These are phyloP conservation scores for Pungitius pungitius DNA, from an alignment of 2,113 vertebrate species.

Conservation along the genomic window DNA sequence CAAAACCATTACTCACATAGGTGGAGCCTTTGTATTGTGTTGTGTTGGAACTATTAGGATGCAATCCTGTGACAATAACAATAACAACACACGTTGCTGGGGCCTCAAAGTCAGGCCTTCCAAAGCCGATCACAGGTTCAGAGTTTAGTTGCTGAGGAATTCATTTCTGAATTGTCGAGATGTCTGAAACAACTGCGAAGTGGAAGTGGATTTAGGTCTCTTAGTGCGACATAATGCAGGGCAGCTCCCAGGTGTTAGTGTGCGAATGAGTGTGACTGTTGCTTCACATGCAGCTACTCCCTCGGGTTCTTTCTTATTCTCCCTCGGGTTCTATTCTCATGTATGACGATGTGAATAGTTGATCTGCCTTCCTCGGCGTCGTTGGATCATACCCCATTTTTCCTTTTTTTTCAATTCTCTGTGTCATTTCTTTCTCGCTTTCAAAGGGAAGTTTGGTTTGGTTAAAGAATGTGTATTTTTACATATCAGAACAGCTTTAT, in stretches of 20 bases:
- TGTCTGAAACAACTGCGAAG: not conserved
- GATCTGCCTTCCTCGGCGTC: not conserved
- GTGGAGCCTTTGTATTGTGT: slow-evolving; percentile 13
- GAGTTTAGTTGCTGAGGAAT: not conserved
- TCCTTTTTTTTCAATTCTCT: not conserved
- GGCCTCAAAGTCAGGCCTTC: not conserved
- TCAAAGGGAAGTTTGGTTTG: not conserved
- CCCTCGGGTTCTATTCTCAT: too few species aligned
- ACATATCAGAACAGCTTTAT: not conserved
- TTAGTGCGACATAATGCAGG: slow-evolving; percentile 19
- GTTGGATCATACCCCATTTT: not conserved
- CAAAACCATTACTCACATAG: slow-evolving; percentile 41
- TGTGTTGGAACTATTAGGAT: slow-evolving; percentile 11
- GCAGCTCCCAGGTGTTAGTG: slow-evolving; percentile 46
- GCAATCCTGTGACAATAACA: not conserved
- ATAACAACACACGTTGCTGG: not conserved
- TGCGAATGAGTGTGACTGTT: slow-evolving; percentile 47
- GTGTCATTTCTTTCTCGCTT: not conserved
- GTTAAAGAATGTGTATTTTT: not conserved
- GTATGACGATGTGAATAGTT: not conserved
- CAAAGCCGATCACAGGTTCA: not conserved
- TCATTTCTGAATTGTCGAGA: not conserved
- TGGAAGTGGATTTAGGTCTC: slow-evolving; percentile 5
- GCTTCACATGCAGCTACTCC: slow-evolving; percentile 46
- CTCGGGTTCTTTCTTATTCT: too few species aligned